Percentiles rank a stretch among this genome's conserved stretches.
Evolutionary conservation across 2,888 invertebrate species (phyloP).

Genomic region (Chymomyza procnemis): DNA sequence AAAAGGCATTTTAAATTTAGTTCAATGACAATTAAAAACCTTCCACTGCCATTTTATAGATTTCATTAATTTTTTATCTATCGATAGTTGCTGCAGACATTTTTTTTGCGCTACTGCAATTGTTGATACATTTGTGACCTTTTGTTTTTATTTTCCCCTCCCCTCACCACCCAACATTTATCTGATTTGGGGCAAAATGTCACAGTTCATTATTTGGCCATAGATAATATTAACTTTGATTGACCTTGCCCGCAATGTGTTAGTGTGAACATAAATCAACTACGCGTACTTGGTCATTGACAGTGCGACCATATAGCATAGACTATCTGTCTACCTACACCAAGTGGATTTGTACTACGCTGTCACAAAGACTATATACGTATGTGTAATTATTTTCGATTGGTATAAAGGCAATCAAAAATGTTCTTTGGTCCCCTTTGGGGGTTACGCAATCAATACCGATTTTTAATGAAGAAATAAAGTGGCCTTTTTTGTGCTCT

Average conservation of each 20-base stretch:
- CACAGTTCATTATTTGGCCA: not conserved
- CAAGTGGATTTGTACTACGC: not conserved
- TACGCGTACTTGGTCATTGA: not conserved
- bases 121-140: not conserved
- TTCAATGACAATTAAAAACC: no score
- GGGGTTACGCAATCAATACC: constrained; percentile 56
- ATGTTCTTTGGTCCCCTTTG: not conserved
- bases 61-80: not conserved
- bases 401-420: constrained; percentile 6
- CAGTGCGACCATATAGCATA: not conserved
- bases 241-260: not conserved
- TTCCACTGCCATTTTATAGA: not conserved
- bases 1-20: no score
- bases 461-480: constrained; percentile 71
- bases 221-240: not conserved
- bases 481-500: constrained; percentile 62
- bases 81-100: not conserved
- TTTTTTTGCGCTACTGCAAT: not conserved
- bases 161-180: no score
- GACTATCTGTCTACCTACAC: not conserved
- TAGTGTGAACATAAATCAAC: not conserved
- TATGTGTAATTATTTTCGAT: not conserved
- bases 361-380: not conserved
- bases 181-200: not conserved
- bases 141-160: not conserved